Base-by-base conservation (phyloP, 1,140 invertebrate genomes). In the Eumeta japonica region DNA sequence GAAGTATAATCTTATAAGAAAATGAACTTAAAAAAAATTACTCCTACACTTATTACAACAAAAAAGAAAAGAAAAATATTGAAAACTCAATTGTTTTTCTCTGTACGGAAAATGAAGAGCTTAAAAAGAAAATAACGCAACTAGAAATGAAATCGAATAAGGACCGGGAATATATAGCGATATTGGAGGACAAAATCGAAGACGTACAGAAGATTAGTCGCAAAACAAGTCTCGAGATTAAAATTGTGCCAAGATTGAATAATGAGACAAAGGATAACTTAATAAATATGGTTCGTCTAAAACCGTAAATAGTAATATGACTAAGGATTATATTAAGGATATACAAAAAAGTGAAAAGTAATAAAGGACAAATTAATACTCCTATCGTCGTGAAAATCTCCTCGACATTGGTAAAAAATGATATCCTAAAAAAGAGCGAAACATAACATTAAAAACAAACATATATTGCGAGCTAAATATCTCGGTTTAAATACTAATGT, bases 311-410 rank as follows among this genome's bases (percentile, higher is more conserved):
- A 43, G 45, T n/a, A 20, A 30, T 9, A 16, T 45, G 16, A 20
- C 7, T n/a, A 43, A 38, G 39, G 27, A 35, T 0, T 43, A 52
- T 13, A 41, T 51, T 1, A 48, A 42, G 10, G 49, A 51, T 28
- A 51, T 51, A 13, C 17, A 47, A 38, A 20, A 47, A 31, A 7
- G 11, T 16, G 7, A 24, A 38, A 5, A 12, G n/a, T 7, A 29
- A 20, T 35, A n/a, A n/a, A n/a, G n/a, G n/a, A n/a, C n/a, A n/a
- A n/a, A n/a, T n/a, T n/a, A n/a, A n/a, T n/a, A n/a, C 37, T 1
- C 37, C 49, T 0, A 41, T 51, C 16, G 34, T 51, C 1, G 43
- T 51, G 3, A 45, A 51, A 41, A 43, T 41, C 10, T 27, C 15
- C 17, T 45, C 45, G 0, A 28, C 45, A 1, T 16, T 48, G 5